Evolutionary conservation across 2,797 vertebrate genomes (phyloP).

Genomic region (Sciaenops ocellatus): DNA sequence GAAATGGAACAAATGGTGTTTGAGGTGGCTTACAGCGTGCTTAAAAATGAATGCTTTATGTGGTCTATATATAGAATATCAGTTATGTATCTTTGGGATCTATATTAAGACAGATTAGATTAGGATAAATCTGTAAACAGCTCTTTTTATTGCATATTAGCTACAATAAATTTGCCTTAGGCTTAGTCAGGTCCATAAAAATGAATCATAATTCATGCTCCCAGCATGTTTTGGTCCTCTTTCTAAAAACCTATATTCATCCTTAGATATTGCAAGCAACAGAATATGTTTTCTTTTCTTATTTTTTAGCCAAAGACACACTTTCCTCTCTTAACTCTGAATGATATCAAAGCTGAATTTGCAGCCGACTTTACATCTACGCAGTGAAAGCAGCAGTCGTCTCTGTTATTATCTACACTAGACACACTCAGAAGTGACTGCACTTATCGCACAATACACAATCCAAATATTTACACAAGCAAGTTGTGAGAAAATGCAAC

Average conservation of each 20-base stretch:
- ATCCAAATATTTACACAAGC: background rate
- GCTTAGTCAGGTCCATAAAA: background rate
- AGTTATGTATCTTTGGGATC: constrained; percentile 2
- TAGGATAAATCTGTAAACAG: background rate
- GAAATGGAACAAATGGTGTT: background rate
- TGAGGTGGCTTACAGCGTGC: background rate
- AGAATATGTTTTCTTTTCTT: background rate
- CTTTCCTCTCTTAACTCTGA: background rate
- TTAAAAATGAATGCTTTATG: too few relatives aligned
- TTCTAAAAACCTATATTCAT: background rate
- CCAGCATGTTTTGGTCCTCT: background rate
- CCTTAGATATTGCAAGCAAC: background rate
- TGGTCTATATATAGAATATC: background rate
- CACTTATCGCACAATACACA: background rate
- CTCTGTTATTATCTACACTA: background rate
- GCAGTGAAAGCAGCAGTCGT: background rate
- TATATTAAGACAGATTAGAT: background rate
- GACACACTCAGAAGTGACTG: background rate
- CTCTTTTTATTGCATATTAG: background rate
- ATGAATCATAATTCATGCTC: background rate
- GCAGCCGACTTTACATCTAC: background rate
- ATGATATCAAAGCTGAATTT: background rate
- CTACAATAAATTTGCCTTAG: background rate
- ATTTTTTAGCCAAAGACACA: background rate
- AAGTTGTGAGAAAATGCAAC: background rate